Evolutionary conservation across 2,113 vertebrate genomes (phyloP), one percentile per base, ranked within the genome.

Genomic region (Tichodroma muraria): DNA sequence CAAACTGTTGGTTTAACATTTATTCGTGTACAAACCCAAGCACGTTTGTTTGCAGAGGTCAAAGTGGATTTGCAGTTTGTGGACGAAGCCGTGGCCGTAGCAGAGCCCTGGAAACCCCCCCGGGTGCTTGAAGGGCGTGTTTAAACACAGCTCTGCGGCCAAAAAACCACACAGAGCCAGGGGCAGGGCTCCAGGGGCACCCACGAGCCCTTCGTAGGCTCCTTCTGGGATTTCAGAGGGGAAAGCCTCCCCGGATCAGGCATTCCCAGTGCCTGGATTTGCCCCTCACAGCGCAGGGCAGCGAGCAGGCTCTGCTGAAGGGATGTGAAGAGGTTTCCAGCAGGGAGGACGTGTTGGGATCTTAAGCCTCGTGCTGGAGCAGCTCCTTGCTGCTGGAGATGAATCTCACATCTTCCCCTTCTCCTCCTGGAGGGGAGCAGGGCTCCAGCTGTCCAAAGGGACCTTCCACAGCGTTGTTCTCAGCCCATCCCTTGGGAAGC

Each of bases 401-500:
- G 72, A 86, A 69, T 47, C 64, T 54, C 87, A 83, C 56, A 12
- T 6, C 47, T 47, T 27, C n/a, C 53, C 47, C 47, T n/a, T 4
- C 45, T 35, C 1, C 82, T 24, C 14, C 16, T 5, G 5, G 53
- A 50, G 49, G 33, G 22, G 35, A 81, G 70, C 79, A 38, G 50
- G 59, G 66, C 9, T 38, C 63, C 71, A 6, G 1, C 7, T 2
- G 2, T 2, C 61, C 23, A 1, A 2, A 12, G 88, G 37, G 53
- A 47, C 50, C 27, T 79, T 47, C 69, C 3, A 4, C 33, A 11
- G 30, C 0, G 0, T 6, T 71, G 25, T 21, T 7, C 13, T 8
- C 3, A 1, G 9, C 16, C 19, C 45, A 3, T 14, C 9, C 5
- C 78, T 28, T 1, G 57, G 70, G 70, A 38, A 15, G 0, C 0